Percentiles rank a stretch among this genome's conserved stretches.
These are phyloP conservation scores for Halesus radiatus DNA, from an alignment of 1,140 invertebrate species.

Conservation along the genomic window DNA sequence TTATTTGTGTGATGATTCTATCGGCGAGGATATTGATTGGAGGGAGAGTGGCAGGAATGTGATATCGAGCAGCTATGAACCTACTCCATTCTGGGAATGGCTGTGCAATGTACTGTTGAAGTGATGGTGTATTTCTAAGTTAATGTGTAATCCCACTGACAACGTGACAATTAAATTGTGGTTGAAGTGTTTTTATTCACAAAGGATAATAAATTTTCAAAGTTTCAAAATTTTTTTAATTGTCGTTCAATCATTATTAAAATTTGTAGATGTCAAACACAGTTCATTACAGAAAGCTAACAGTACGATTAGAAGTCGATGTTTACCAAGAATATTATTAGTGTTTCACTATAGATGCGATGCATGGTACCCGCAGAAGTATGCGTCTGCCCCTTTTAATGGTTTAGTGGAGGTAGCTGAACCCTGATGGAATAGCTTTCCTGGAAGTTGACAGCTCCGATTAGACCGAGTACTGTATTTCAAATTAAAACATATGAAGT, in stretches of 20 bases:
- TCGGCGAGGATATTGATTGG: background rate
- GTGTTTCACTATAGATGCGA: conserved; percentile 1
- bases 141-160: conserved; percentile 11
- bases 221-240: background rate
- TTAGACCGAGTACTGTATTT: conserved; percentile 22
- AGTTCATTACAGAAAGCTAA: background rate
- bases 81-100: conserved; percentile 28
- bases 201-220: background rate
- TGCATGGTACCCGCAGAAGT: too few species aligned
- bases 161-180: conserved; percentile 1
- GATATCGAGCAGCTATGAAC: conserved; percentile 20
- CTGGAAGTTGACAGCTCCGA: conserved; percentile 8
- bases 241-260: background rate
- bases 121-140: conserved; percentile 17
- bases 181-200: background rate
- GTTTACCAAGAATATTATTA: conserved; percentile 6
- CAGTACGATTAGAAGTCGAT: background rate
- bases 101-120: conserved; percentile 9
- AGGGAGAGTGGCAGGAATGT: background rate
- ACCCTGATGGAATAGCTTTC: background rate
- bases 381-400: too few species aligned
- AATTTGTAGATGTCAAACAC: background rate
- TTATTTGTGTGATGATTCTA: background rate
- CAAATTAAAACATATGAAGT: conserved; percentile 26
- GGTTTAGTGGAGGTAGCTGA: too few species aligned